Evolutionary conservation across 2,888 invertebrate genomes (phyloP), one percentile per base, ranked within the genome.

Genomic region (Abrostola tripartita): DNA sequence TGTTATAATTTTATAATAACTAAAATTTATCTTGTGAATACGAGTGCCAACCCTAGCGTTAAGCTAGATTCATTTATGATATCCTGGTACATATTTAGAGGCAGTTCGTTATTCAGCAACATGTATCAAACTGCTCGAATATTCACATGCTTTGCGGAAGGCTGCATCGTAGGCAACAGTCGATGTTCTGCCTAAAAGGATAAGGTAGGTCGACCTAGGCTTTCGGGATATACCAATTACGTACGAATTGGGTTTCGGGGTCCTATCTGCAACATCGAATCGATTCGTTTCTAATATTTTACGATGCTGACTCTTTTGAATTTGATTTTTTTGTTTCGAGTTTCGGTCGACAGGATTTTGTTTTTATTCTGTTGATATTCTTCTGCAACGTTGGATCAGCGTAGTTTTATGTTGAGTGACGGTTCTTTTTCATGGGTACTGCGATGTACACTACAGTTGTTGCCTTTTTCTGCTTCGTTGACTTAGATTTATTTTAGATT

Each of bases 21-120:
- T 24, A 24, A 24, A 24, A 24, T 24, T 38, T 59, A 11, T 50
- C 60, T 41, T 5, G 71, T 69, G 55, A 36, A 54, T 57, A 70
- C 61, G 0, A 11, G 7, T 0, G 52, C 10, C n/a, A 42, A 10
- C 52, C 58, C 68, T 41, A 52, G 47, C 52, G 53, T 56, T 52
- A 37, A 54, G 6, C 58, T 59, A 58, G 54, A 71, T 57, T 53
- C 61, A 63, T 69, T 52, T 68, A 54, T 61, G 56, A 73, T 58
- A 35, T 37, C n/a, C 42, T 24, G 1, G 24, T 24, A 24, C 1
- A 35, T 55, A 60, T 64, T 61, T 52, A 36, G 41, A 57, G 50
- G 44, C n/a, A 6, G 47, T 61, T 56, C 38, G 37, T 53, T 65
- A 65, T 61, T 74, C 55, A 65, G 42, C 52, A 52, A 41, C n/a